A percentile compares a stretch with the other conserved stretches of the same genome.
These are phyloP conservation scores for Orientallactaga bullata DNA, from an alignment of 2,113 vertebrate genomes.

Conservation along the genomic window DNA sequence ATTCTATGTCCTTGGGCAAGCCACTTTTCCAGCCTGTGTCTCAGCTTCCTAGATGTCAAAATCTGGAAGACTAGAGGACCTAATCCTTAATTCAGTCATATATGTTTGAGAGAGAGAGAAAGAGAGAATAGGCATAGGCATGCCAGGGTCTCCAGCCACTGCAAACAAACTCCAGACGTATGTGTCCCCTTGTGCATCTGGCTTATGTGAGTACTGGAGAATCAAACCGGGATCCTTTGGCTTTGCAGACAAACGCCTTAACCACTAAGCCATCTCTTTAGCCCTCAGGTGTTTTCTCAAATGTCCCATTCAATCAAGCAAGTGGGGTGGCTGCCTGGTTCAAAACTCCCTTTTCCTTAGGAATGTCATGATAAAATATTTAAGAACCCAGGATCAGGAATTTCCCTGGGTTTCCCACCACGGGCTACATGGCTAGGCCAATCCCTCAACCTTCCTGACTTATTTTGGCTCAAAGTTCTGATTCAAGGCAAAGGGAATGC, in stretches of 20 bases:
- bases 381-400: neutral
- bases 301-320: neutral
- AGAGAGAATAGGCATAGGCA: no score
- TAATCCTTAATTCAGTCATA: slow-evolving; percentile 23
- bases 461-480: neutral
- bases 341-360: neutral
- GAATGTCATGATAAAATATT: neutral
- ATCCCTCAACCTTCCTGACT: neutral
- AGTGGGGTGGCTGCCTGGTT: neutral
- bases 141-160: no score
- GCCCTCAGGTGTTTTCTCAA: slow-evolving; percentile 32
- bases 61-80: neutral
- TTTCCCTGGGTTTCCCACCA: neutral
- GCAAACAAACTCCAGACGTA: no score
- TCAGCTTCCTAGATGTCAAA: slow-evolving; percentile 42
- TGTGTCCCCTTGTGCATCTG: no score
- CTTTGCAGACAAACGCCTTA: no score
- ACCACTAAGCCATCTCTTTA: no score
- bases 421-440: neutral
- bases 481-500: neutral
- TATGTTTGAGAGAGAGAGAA: no score
- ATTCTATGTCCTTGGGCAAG: no score
- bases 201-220: no score
- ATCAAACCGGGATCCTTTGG: no score
- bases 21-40: no score